These are phyloP conservation scores for Elymnias hypermnestra DNA, from an alignment of 1,140 invertebrate genomes.

Conservation along the genomic window DNA sequence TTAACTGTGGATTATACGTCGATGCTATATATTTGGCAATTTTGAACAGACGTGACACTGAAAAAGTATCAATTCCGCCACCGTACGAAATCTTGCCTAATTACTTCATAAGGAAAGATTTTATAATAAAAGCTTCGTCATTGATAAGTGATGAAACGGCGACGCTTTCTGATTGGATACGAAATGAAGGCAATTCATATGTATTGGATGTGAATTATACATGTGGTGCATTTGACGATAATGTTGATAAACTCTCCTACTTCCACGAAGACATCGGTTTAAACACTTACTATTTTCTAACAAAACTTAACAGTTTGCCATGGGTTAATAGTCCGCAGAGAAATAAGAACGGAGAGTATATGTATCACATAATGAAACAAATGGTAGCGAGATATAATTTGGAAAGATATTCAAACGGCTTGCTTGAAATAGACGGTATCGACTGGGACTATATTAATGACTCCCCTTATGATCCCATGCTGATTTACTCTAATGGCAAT, in stretches of 20 bases:
- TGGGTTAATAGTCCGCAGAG: constrained; percentile 28
- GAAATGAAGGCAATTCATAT: constrained; percentile 53
- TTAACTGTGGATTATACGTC: constrained; percentile 75
- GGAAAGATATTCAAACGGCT: constrained; percentile 58
- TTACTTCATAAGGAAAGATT: constrained; percentile 67
- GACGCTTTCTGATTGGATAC: constrained; percentile 27
- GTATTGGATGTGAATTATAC: constrained; percentile 58
- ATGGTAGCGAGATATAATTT: constrained; percentile 56
- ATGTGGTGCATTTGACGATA: constrained; percentile 33
- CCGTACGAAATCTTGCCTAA: constrained; percentile 77
- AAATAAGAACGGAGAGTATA: constrained; percentile 36
- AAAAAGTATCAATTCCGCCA: constrained; percentile 69
- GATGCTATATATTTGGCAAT: constrained; percentile 73
- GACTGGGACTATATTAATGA: constrained; percentile 40
- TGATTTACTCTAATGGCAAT: constrained; percentile 61
- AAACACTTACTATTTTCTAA: constrained; percentile 57
- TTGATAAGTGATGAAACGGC: constrained; percentile 33
- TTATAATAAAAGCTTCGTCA: constrained; percentile 44
- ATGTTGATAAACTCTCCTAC: constrained; percentile 50
- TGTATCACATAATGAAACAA: constrained; percentile 54
- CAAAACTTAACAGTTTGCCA: constrained; percentile 36
- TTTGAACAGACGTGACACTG: constrained; percentile 67
- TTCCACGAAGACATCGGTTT: constrained; percentile 63
- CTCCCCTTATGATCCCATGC: constrained; percentile 50
- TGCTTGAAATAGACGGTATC: constrained; percentile 42